Percentiles rank a stretch among this genome's conserved stretches.
phyloP scores from a whole-genome alignment of 2,888 invertebrate species.

The Dromius quadrimaculatus region DNA sequence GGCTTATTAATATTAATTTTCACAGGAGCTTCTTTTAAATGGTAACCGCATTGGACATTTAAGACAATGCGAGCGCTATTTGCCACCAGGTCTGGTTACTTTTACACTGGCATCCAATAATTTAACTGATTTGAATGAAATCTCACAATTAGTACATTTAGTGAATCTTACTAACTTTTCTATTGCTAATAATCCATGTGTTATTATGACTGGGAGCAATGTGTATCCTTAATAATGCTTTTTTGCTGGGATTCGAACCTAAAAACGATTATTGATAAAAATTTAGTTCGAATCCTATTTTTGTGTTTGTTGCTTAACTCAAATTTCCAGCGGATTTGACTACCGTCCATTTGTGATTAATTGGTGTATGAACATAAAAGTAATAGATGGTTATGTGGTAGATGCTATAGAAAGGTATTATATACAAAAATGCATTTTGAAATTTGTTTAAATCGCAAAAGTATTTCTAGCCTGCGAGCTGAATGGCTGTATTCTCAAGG shows the following conservation, averaged over 20 bases:
- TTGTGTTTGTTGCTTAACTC: constrained; percentile 61
- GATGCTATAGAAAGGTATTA: constrained; percentile 90
- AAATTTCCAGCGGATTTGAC: constrained; percentile 80
- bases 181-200: constrained; percentile 89
- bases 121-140: constrained; percentile 87
- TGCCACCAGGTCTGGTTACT: constrained; percentile 80
- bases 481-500: constrained; percentile 98
- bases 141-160: constrained; percentile 83
- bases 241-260: not conserved
- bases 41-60: constrained; percentile 87
- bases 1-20: constrained; percentile 8
- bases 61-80: constrained; percentile 83
- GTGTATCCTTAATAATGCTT: constrained; percentile 76
- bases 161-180: constrained; percentile 83
- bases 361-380: constrained; percentile 90
- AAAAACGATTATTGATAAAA: not conserved
- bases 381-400: constrained; percentile 89
- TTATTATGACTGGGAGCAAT: constrained; percentile 80
- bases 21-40: constrained; percentile 85
- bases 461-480: constrained; percentile 86
- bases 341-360: constrained; percentile 93
- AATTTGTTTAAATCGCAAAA: constrained; percentile 38
- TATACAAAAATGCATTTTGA: constrained; percentile 36
- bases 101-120: constrained; percentile 86
- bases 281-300: not conserved